Evolutionary conservation across 2,888 invertebrate species (phyloP).

Genomic region (Beris chalybata): DNA sequence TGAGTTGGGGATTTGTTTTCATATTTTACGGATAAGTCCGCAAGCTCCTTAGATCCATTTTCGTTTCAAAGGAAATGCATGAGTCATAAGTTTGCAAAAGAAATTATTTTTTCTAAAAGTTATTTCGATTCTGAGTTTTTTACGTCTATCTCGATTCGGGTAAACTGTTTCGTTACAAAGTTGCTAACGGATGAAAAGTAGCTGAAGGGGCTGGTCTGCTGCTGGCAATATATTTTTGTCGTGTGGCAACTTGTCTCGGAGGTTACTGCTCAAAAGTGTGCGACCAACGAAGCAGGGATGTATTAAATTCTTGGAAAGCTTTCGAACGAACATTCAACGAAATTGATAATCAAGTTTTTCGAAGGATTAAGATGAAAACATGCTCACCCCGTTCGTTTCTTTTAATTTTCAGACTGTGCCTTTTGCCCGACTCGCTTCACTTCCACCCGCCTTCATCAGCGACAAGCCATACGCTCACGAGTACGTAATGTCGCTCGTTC

Average conservation of each 20-base stretch:
- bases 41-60: conserved; percentile 59
- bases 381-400: not conserved
- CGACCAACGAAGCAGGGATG: conserved; percentile 13
- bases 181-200: conserved; percentile 11
- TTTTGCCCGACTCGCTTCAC: conserved; percentile 72
- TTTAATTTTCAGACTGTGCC: conserved; percentile 59
- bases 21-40: conserved; percentile 34
- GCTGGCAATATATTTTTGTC: conserved; percentile 50
- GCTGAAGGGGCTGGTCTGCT: conserved; percentile 26
- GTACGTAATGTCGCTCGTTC: conserved; percentile 80
- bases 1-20: conserved; percentile 46
- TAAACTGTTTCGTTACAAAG: conserved; percentile 16
- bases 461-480: conserved; percentile 85
- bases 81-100: conserved; percentile 58
- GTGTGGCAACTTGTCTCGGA: conserved; percentile 34
- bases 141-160: conserved; percentile 5
- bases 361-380: conserved; percentile 7
- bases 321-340: not conserved
- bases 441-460: conserved; percentile 75
- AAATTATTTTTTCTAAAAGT: conserved; percentile 40
- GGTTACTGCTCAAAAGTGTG: conserved; percentile 6
- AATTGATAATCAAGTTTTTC: not conserved
- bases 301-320: not conserved
- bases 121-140: not conserved
- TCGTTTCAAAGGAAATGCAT: conserved; percentile 55